Conservation (phyloP, 2,888 invertebrate genomes). For the Ophioninae sp. region DNA sequence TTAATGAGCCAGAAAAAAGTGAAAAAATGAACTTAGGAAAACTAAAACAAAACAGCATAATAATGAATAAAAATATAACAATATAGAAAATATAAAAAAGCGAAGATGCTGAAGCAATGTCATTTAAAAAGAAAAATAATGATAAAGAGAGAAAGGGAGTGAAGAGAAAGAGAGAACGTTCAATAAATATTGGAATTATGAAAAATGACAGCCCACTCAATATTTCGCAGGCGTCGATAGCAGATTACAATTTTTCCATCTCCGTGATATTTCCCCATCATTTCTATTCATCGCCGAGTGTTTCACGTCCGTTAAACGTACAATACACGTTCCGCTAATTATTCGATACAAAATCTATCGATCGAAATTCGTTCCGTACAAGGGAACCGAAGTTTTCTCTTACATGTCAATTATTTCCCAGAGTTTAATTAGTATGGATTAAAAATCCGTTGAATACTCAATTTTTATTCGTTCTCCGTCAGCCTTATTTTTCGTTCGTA, state of each 20-base stretch:
- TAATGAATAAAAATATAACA: too few species aligned
- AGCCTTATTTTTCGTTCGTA: neutral
- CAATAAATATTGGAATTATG: conserved; percentile 20
- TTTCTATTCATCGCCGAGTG: neutral
- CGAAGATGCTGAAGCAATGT: neutral
- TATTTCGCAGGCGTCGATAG: conserved; percentile 31
- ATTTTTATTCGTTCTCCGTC: neutral
- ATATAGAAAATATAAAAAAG: neutral
- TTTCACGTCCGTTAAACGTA: neutral
- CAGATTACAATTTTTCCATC: conserved; percentile 20
- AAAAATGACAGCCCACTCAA: conserved; percentile 44
- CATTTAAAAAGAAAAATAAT: neutral
- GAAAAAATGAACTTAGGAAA: too few species aligned
- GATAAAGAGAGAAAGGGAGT: neutral
- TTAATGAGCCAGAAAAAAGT: too few species aligned
- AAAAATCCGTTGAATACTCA: neutral
- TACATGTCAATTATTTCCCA: neutral
- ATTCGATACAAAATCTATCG: neutral
- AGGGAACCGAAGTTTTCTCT: neutral
- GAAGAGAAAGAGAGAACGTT: neutral
- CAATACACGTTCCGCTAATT: neutral
- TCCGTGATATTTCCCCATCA: conserved; percentile 8
- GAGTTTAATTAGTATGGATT: neutral
- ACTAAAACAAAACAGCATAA: too few species aligned
- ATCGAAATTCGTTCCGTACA: neutral